These are phyloP conservation scores for Athene noctua DNA, from an alignment of 2,113 vertebrate species.

Conservation along the genomic window DNA sequence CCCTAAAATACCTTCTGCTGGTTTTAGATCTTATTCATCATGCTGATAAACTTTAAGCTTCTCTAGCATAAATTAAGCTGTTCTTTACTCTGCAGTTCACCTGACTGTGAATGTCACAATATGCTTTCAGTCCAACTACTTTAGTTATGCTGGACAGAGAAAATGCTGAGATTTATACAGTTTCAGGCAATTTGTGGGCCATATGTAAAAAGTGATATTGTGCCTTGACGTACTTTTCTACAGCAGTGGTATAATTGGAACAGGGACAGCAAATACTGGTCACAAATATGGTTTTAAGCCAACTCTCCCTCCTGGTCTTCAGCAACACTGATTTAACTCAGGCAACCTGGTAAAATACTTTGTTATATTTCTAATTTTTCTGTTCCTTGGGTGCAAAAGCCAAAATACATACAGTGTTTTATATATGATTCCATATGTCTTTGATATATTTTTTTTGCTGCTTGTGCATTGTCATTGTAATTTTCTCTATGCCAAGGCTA, in stretches of 20 bases:
- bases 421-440: neutral
- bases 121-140: neutral
- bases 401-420: neutral
- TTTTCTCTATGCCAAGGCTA: neutral
- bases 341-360: neutral
- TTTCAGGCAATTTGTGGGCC: neutral
- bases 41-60: neutral
- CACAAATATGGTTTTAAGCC: neutral
- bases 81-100: neutral
- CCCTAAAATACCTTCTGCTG: neutral
- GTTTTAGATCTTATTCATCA: neutral
- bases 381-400: neutral
- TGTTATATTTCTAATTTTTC: neutral
- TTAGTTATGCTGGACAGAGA: neutral
- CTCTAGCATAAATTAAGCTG: neutral
- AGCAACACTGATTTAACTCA: neutral
- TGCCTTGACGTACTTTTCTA: neutral
- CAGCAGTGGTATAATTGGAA: neutral
- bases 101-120: neutral
- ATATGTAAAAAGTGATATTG: neutral
- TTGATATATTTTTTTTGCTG: neutral
- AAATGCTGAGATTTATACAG: neutral
- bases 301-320: neutral
- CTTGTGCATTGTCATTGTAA: neutral
- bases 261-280: neutral